A percentile compares a stretch with the other conserved stretches of the same genome.
Evolutionary conservation across 2,888 invertebrate species (phyloP).

Genomic region (Cremastinae sp.): DNA sequence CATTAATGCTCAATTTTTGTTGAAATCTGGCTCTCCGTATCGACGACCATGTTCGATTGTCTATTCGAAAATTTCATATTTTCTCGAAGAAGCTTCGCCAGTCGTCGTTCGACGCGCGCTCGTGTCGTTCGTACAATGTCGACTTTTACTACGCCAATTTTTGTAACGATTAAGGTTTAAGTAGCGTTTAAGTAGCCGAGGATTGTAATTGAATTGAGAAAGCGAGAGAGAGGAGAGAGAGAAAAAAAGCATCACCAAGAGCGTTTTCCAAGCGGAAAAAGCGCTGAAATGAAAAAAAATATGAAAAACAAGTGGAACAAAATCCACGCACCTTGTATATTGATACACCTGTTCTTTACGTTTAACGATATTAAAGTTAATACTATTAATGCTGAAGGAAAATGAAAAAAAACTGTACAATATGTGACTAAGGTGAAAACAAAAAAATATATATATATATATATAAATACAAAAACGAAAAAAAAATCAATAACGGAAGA

Average conservation of each 20-base stretch:
- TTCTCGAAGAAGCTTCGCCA: constrained; percentile 43
- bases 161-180: constrained; percentile 62
- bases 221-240: constrained; percentile 9
- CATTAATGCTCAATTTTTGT: constrained; percentile 44
- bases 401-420: constrained; percentile 47
- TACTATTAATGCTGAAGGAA: constrained; percentile 47
- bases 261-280: constrained; percentile 28
- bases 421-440: constrained; percentile 48
- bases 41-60: constrained; percentile 35
- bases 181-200: constrained; percentile 51
- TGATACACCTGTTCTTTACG: constrained; percentile 58
- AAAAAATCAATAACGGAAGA: constrained; percentile 16
- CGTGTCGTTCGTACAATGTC: constrained; percentile 47
- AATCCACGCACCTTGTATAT: constrained; percentile 59
- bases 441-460: constrained; percentile 13
- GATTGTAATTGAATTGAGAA: constrained; percentile 18
- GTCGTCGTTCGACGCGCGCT: constrained; percentile 15
- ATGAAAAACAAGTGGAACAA: constrained; percentile 24
- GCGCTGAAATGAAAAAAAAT: constrained; percentile 12
- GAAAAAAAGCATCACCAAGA: constrained; percentile 22
- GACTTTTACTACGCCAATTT: constrained; percentile 62
- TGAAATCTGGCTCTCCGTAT: constrained; percentile 27
- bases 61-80: constrained; percentile 15
- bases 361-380: constrained; percentile 55
- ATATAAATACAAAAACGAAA: constrained; percentile 3